Percentiles rank a stretch among this genome's conserved stretches.
phyloP scores from a whole-genome alignment of 2,888 invertebrate genomes.

The Linyphia triangularis region DNA sequence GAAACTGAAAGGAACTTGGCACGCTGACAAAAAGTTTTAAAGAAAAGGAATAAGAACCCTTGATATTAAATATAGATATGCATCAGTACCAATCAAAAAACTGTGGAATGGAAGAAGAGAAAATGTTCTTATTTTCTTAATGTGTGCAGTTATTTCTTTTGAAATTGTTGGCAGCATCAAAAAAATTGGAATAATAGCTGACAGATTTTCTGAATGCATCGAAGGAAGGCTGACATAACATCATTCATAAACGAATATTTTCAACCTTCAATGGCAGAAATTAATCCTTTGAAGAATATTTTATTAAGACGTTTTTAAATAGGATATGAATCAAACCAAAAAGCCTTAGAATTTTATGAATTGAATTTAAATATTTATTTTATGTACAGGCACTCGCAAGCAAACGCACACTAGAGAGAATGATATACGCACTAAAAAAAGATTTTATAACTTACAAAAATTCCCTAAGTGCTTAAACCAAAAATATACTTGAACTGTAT shows the following conservation, averaged over 20 bases:
- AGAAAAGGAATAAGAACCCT: neutral
- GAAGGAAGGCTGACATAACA: neutral
- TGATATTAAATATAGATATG: neutral
- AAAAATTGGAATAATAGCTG: neutral
- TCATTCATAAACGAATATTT: neutral
- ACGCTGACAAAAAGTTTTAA: neutral
- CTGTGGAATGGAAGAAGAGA: neutral
- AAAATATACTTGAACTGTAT: neutral
- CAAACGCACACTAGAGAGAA: slow-evolving; percentile 12
- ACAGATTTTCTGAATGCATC: neutral
- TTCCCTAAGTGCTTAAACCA: neutral
- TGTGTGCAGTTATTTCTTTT: neutral
- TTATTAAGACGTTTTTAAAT: neutral
- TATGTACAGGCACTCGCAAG: neutral
- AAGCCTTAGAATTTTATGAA: neutral
- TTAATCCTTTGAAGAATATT: neutral
- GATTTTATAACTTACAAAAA: neutral
- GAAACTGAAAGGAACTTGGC: neutral
- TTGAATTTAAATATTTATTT: slow-evolving; percentile 5
- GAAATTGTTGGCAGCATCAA: neutral
- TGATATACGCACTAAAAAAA: neutral
- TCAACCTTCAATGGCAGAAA: neutral
- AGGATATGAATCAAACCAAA: neutral
- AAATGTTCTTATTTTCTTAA: neutral
- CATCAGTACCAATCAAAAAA: neutral